phyloP scores from a whole-genome alignment of 2,888 invertebrate genomes.

The Therioaphis trifolii region DNA sequence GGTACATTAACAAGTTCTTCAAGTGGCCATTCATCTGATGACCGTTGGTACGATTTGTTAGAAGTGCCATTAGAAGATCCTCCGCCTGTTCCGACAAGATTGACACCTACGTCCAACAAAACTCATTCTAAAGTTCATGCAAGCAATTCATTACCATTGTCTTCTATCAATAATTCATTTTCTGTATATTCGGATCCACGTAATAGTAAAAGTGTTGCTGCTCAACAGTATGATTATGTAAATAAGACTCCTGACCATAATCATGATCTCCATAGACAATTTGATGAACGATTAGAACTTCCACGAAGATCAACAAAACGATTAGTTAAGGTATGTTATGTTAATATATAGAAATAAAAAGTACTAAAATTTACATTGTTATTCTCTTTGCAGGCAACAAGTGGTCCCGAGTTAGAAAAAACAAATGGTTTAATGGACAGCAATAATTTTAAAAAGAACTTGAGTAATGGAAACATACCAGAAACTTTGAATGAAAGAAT shows the following conservation, averaged over 20 bases:
- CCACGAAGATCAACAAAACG: conserved; percentile 59
- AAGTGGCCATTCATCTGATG: conserved; percentile 75
- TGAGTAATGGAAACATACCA: conserved; percentile 60
- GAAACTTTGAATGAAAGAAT: conserved; percentile 57
- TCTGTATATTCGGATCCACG: conserved; percentile 61
- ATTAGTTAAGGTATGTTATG: conserved; percentile 50
- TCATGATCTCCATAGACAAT: conserved; percentile 55
- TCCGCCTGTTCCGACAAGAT: conserved; percentile 72
- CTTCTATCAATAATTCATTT: conserved; percentile 64
- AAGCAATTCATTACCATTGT: conserved; percentile 69
- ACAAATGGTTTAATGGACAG: conserved; percentile 37
- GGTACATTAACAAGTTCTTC: conserved; percentile 75
- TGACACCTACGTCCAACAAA: conserved; percentile 64
- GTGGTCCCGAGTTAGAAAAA: conserved; percentile 54
- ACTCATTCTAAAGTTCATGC: conserved; percentile 69
- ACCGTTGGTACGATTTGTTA: conserved; percentile 74
- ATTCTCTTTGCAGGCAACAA: conserved; percentile 15
- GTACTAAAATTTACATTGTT: neutral
- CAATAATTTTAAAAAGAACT: conserved; percentile 53
- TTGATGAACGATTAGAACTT: conserved; percentile 53
- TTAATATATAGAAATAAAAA: neutral
- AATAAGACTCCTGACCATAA: conserved; percentile 54
- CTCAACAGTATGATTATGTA: conserved; percentile 55
- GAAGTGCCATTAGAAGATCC: conserved; percentile 69
- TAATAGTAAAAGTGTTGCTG: conserved; percentile 42